Evolutionary conservation across 37 sponge, comb jelly and placozoan species (phyloP).

Genomic region (Axinella damicornis): DNA sequence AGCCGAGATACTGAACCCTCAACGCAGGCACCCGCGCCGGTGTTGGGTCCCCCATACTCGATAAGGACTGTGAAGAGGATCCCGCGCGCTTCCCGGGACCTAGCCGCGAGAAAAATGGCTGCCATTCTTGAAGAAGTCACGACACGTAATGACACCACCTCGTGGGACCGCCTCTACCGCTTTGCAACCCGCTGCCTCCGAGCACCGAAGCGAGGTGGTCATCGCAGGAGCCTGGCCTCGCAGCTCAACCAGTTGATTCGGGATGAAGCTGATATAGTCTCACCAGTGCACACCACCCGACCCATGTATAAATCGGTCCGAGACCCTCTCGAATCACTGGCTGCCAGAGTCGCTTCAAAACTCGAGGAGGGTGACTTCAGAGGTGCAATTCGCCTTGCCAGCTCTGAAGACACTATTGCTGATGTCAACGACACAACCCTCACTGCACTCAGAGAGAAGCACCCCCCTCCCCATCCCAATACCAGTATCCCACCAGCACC

Average conservation of each 20-base stretch:
- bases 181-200: constrained; percentile 36
- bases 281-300: too few species aligned
- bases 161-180: constrained; percentile 38
- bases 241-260: constrained; percentile 13
- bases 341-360: neutral
- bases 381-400: neutral
- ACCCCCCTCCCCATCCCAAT: too few species aligned
- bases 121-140: constrained; percentile 21
- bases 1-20: too few species aligned
- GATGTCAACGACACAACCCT: neutral
- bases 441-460: neutral
- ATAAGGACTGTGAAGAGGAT: constrained; percentile 29
- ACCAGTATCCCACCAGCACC: too few species aligned
- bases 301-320: too few species aligned
- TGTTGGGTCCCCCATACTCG: neutral
- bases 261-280: constrained; percentile 11
- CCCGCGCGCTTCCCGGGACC: constrained; percentile 33
- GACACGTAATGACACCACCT: neutral
- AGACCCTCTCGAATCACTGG: too few species aligned
- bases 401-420: constrained; percentile 7
- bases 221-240: constrained; percentile 22
- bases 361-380: constrained; percentile 9
- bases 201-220: constrained; percentile 17
- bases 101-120: constrained; percentile 25
- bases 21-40: too few species aligned